Evolutionary conservation across 1,140 invertebrate species (phyloP), one percentile per base, ranked within the genome.

Genomic region (Sinonovacula constricta): DNA sequence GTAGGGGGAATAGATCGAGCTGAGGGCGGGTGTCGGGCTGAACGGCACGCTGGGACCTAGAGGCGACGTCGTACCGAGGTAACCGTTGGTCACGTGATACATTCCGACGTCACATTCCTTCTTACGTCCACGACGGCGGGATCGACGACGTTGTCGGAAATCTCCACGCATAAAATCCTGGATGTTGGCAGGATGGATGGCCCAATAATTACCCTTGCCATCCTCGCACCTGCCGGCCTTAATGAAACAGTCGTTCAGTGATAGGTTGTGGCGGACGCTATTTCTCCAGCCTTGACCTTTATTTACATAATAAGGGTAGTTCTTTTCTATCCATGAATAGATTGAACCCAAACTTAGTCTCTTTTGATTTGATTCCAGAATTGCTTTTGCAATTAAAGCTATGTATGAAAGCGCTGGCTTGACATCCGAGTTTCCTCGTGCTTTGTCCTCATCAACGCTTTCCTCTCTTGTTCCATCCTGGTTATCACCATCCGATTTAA

Each of bases 141-240:
- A 88, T 26, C 88, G 81, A 18, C 88, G 71, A 59, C 88, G 77
- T 70, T 88, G 86, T 2, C 88, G 80, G 81, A 99, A 99, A 87
- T 99, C 98, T 0, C 97, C 97, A 77, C 97, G 95, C 26, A 95
- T 93, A 89, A 99, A 99, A 87, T 99, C 97, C 49, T 99, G 97
- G 2, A 99, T 92, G 90, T 99, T 99, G 0, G 97, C 97, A 0
- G 97, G 97, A 91, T 99, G 97, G 56, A 99, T 98, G 0, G 97
- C 96, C 98, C 98, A 99, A 86, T 98, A 99, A 77, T 90, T 88
- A 0, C 89, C 89, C 67, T 90, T 91, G 10, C 89, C 90, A 60
- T 90, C 88, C 59, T 90, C 88, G 71, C 89, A 88, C 5, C 89
- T 71, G 0, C 90, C 89, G 4, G 85, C 86, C 74, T 91, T 91